Base-by-base conservation (phyloP, 2,888 invertebrate species). In the Alloscopus bannaensis region DNA sequence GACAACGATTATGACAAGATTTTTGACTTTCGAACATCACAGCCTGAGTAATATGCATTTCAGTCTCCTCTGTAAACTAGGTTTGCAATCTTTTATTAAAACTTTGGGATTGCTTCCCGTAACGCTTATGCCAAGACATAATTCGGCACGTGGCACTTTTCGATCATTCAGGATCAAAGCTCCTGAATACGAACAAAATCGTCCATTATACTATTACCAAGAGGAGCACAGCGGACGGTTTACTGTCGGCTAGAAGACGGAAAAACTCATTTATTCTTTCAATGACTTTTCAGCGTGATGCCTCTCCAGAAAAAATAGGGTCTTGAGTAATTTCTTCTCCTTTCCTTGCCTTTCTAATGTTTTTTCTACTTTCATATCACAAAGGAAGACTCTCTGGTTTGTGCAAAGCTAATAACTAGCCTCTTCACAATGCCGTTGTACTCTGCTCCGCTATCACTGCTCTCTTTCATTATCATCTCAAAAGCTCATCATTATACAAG, bases 261-360 rank as follows among this genome's bases (percentile, higher is more conserved):
- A 66, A 75, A 76, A 76, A 76, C 76, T 76, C 76, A 76, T 76
- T 76, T 76, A 45, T 62, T 59, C 55, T 76, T 69, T 68, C 76
- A 76, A 76, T 76, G 76, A 68, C 66, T 75, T 60, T 68, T 75
- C 75, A 66, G 62, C 68, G 69, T 69, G 66, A 40, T 76, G 76
- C 76, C 68, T 68, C 47, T 68, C 20, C 31, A 29, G 50, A 42
- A 26, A 55, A 60, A 50, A 73, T 55, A 36, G 52, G 24, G 13
- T 76, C 76, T 76, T 66, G 28, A 75, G 66, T 75, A 68, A 75
- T 75, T 75, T 75, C 75, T 66, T 24, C 68, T 76, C 62, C 68
- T 62, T 75, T 66, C 52, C 60, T 50, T 65, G 68, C 68, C 76
- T 76, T 68, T 60, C 55, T 76, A 76, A 76, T 76, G 76, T 52